Evolutionary conservation across 2,888 invertebrate genomes (phyloP).

Genomic region (Andrena praecox): DNA sequence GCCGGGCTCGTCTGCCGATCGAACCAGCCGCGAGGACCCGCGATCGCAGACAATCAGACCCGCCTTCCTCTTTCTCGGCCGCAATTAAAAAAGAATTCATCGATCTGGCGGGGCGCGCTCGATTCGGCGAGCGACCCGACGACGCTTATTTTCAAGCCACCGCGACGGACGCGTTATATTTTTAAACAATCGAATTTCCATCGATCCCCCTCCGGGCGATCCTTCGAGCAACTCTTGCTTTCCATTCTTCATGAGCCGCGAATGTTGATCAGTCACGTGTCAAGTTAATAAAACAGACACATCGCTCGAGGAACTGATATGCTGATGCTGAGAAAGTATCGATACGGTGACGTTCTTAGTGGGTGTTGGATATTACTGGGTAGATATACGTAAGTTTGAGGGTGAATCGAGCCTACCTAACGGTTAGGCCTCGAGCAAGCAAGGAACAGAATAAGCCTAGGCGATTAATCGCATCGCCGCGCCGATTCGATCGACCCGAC

Average conservation of each 20-base stretch:
- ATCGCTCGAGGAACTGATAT: too few species aligned
- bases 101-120: conserved; percentile 17
- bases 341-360: too few species aligned
- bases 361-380: too few species aligned
- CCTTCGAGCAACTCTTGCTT: background rate
- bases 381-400: too few species aligned
- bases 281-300: too few species aligned
- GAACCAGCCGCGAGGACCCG: conserved; percentile 2
- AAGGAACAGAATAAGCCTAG: conserved; percentile 22
- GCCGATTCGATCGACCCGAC: conserved; percentile 56
- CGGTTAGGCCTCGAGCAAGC: too few species aligned
- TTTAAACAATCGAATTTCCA: conserved; percentile 36
- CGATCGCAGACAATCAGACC: conserved; percentile 7
- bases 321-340: too few species aligned
- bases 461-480: conserved; percentile 65
- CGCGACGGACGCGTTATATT: conserved; percentile 15
- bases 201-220: background rate
- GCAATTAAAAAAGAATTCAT: conserved; percentile 49
- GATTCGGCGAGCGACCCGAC: conserved; percentile 24
- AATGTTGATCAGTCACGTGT: too few species aligned
- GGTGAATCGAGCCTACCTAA: too few species aligned
- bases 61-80: conserved; percentile 14
- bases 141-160: background rate
- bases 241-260: background rate
- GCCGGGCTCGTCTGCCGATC: background rate